Evolutionary conservation across 1,140 invertebrate genomes (phyloP).

Genomic region (honey bee (Apis mellifera)): Amel_HAv3.1 CM009945.2:7617001-7617500

Average conservation of each 20-base stretch:
- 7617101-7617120: background rate
- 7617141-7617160: background rate
- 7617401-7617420: constrained; percentile 2
- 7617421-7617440: background rate
- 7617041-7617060: background rate
- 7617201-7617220: constrained; percentile 43
- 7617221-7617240: constrained; percentile 23
- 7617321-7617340: constrained; percentile 40
- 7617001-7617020: background rate
- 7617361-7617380: constrained; percentile 19
- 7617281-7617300: constrained; percentile 46
- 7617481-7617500: constrained; percentile 31
- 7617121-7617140: background rate
- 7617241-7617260: constrained; percentile 50
- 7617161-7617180: constrained; percentile 9
- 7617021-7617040: background rate
- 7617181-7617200: constrained; percentile 45
- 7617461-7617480: constrained; percentile 64
- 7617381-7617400: constrained; percentile 49
- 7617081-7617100: background rate
- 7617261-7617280: constrained; percentile 22
- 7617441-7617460: too few relatives aligned
- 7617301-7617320: constrained; percentile 34
- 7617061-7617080: background rate
- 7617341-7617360: constrained; percentile 20